Base-by-base conservation (phyloP, 1,140 invertebrate species). In the Calliopsis andreniformis region DNA sequence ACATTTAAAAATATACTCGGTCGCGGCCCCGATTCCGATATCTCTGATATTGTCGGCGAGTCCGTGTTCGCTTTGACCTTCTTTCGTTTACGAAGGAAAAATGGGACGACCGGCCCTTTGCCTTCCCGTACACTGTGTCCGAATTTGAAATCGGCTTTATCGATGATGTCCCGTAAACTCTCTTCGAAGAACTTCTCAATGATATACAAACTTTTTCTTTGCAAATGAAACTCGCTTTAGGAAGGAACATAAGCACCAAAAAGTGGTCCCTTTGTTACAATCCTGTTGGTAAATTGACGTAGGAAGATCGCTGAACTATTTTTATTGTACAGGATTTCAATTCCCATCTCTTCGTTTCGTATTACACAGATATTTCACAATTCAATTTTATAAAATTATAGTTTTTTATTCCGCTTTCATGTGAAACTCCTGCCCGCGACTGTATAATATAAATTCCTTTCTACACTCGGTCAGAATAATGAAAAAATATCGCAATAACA, bases 1-100 rank as follows among this genome's bases (percentile, higher is more conserved):
- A 84, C 69, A 77, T 84, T 75, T 79, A 82, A 84, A 79, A 85
- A 81, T 83, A 71, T 79, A 69, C 51, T 42, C 30, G 25, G 10
- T 1, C 63, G 14, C 39, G 45, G 12, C n/a, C 25, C 10, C 6
- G 7, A 2, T 39, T 16, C 8, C 64, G 14, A 69, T 69, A 76
- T 49, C 55, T 49, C 43, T n/a, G 64, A 76, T 76, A 76, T 76
- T 25, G 43, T 61, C 55, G 64, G 23, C 32, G 10, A 23, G 20
- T 55, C 20, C 4, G 0, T 30, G 51, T 28, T 66, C 61, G 23
- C 43, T 68, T 68, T 68, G 63, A 45, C 63, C 63, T 58, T 18
- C 42, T 49, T 73, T 25, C 18, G 0, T 51, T 64, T 42, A 14
- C 39, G n/a, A 2, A 35, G 3, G 10, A 16, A 23, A 43, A 25